Percentiles rank a stretch among this genome's conserved stretches.
phyloP scores from a whole-genome alignment of 1,140 invertebrate genomes.

The Drosophila sucinea region DNA sequence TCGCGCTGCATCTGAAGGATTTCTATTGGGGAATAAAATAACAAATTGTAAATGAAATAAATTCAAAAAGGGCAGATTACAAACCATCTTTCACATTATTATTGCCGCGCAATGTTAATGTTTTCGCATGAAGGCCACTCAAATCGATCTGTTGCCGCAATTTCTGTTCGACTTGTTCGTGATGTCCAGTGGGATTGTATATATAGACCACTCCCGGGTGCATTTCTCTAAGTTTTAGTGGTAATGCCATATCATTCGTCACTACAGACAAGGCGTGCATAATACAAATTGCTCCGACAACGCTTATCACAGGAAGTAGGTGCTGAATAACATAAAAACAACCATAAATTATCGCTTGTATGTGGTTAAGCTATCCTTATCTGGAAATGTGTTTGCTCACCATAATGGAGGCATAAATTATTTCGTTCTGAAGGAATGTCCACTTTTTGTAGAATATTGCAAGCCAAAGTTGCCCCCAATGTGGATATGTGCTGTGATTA shows the following conservation, averaged over 20 bases:
- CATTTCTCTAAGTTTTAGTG: slow-evolving; percentile 54
- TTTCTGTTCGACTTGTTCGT: slow-evolving; percentile 49
- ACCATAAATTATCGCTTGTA: neutral
- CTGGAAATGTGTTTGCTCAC: slow-evolving; percentile 32
- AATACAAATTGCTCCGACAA: slow-evolving; percentile 44
- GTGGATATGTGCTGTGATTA: slow-evolving; percentile 21
- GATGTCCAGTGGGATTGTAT: slow-evolving; percentile 55
- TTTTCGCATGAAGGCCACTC: slow-evolving; percentile 43
- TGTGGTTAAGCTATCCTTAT: too few species aligned
- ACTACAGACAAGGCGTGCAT: slow-evolving; percentile 66
- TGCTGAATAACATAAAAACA: slow-evolving; percentile 40
- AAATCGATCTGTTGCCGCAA: slow-evolving; percentile 59
- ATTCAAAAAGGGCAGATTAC: neutral
- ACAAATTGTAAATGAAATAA: neutral
- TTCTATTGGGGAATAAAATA: slow-evolving; percentile 32
- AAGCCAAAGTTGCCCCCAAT: slow-evolving; percentile 44
- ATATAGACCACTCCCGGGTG: slow-evolving; percentile 56
- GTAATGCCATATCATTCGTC: slow-evolving; percentile 52
- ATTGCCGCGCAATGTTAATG: slow-evolving; percentile 36
- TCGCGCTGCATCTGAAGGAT: slow-evolving; percentile 55
- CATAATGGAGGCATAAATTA: slow-evolving; percentile 62
- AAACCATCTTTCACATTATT: slow-evolving; percentile 47
- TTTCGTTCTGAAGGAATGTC: slow-evolving; percentile 67
- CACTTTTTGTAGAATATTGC: slow-evolving; percentile 79
- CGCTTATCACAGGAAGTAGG: slow-evolving; percentile 41